A percentile compares a stretch with the other conserved stretches of the same genome.
Conservation (phyloP, 2,113 vertebrate genomes). For the Rhinogobius similis region DNA sequence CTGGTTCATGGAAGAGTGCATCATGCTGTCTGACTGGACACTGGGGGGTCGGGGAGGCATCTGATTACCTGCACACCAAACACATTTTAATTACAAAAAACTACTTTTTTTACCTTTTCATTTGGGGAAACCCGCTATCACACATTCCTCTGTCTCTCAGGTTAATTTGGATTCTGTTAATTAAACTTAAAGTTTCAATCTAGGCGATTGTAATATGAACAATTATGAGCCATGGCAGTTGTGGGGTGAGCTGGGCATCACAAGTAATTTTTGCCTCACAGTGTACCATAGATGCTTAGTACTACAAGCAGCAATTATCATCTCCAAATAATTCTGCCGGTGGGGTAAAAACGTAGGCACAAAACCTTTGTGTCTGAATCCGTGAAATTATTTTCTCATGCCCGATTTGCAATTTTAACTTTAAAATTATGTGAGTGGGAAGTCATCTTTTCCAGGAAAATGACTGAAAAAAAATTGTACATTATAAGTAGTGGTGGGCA, state of each 20-base stretch:
- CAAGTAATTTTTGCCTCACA: slow-evolving; percentile 34
- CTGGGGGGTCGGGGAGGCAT: slow-evolving; percentile 97
- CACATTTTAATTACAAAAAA: neutral
- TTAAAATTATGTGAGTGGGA: neutral
- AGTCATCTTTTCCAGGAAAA: neutral
- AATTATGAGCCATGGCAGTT: slow-evolving; percentile 22
- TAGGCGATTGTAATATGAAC: slow-evolving; percentile 38
- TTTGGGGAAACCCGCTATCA: neutral
- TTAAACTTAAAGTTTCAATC: slow-evolving; percentile 40
- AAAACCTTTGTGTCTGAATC: neutral
- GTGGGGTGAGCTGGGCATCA: slow-evolving; percentile 8
- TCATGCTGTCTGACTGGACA: slow-evolving; percentile 92
- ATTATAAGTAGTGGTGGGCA: neutral
- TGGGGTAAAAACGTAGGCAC: neutral
- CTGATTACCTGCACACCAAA: slow-evolving; percentile 86
- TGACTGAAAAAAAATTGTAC: neutral
- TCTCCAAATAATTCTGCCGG: neutral
- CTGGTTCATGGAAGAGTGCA: slow-evolving; percentile 96
- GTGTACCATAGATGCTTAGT: slow-evolving; percentile 20
- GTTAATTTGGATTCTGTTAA: slow-evolving; percentile 25
- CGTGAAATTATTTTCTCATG: neutral
- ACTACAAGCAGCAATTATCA: slow-evolving; percentile 9
- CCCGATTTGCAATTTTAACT: neutral
- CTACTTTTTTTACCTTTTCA: neutral
- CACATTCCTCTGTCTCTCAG: slow-evolving; percentile 10